Evolutionary conservation across 2,797 vertebrate genomes (phyloP).

Genomic region (Mallotus villosus): DNA sequence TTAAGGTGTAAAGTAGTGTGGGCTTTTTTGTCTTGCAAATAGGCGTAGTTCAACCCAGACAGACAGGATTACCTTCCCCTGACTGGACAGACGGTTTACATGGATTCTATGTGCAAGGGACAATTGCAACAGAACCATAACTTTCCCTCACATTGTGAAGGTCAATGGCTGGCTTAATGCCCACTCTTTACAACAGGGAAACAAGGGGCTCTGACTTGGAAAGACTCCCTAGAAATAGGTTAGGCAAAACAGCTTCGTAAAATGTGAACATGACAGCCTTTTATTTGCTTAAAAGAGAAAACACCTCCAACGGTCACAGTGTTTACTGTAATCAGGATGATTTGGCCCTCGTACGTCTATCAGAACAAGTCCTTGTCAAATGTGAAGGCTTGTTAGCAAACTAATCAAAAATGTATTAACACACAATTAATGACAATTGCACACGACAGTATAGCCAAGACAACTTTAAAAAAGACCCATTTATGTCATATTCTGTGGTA

Average conservation of each 20-base stretch:
- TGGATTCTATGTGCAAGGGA: constrained; percentile 32
- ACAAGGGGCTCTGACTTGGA: constrained; percentile 23
- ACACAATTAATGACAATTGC: constrained; percentile 2
- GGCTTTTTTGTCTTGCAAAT: constrained; percentile 66
- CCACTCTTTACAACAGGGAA: constrained; percentile 43
- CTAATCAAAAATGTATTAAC: constrained; percentile 27
- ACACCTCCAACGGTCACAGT: constrained; percentile 12
- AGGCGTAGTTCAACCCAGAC: constrained; percentile 35
- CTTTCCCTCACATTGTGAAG: constrained; percentile 36
- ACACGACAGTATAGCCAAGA: constrained; percentile 12
- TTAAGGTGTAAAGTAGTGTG: constrained; percentile 43
- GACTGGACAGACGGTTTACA: constrained; percentile 38
- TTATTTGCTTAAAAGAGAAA: constrained; percentile 54
- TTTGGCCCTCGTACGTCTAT: neutral
- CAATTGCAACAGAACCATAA: constrained; percentile 24
- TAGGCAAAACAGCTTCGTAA: constrained; percentile 12
- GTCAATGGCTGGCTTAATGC: constrained; percentile 47
- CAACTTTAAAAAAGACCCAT: constrained; percentile 31
- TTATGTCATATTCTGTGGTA: constrained; percentile 14
- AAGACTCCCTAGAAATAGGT: constrained; percentile 28
- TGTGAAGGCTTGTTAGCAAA: neutral
- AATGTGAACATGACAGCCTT: constrained; percentile 15
- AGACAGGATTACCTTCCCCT: constrained; percentile 39
- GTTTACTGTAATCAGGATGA: constrained; percentile 15
- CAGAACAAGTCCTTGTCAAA: neutral